These are phyloP conservation scores for Pitta sordida DNA, from an alignment of 2,113 vertebrate species.

Conservation along the genomic window DNA sequence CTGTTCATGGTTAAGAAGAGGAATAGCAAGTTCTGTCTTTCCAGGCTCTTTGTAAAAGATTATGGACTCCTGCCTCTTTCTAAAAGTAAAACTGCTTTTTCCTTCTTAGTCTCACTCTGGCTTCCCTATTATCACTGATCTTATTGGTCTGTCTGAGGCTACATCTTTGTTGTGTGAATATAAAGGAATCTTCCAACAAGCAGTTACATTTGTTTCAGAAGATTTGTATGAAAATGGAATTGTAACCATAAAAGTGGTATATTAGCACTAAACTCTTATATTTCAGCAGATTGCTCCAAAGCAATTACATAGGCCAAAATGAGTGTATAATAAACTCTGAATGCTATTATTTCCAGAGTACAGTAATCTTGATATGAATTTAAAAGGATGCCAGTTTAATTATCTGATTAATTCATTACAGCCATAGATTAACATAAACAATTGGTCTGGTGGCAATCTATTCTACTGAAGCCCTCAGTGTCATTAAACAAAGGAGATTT, in stretches of 20 bases:
- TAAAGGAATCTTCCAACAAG: not conserved
- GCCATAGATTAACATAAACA: not conserved
- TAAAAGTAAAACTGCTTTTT: not conserved
- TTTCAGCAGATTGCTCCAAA: not conserved
- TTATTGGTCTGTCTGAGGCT: not conserved
- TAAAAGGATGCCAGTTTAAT: not conserved
- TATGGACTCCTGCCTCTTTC: not conserved
- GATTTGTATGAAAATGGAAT: slow-evolving; percentile 11
- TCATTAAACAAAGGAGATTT: slow-evolving; percentile 36
- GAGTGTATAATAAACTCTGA: slow-evolving; percentile 1
- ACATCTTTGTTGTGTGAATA: not conserved
- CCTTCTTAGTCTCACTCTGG: not conserved
- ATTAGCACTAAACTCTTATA: not conserved
- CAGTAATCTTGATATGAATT: not conserved
- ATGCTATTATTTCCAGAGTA: slow-evolving; percentile 6
- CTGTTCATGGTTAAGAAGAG: not conserved
- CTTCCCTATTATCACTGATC: not conserved
- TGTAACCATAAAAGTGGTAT: not conserved
- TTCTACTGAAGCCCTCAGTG: not conserved
- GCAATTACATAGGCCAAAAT: slow-evolving; percentile 32
- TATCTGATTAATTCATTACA: not conserved
- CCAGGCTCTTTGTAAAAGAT: not conserved
- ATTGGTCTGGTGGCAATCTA: not conserved
- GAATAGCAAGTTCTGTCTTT: not conserved
- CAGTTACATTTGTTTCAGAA: not conserved